Evolutionary conservation across 2,113 vertebrate genomes (phyloP).

Genomic region (Ochotona princeps): DNA sequence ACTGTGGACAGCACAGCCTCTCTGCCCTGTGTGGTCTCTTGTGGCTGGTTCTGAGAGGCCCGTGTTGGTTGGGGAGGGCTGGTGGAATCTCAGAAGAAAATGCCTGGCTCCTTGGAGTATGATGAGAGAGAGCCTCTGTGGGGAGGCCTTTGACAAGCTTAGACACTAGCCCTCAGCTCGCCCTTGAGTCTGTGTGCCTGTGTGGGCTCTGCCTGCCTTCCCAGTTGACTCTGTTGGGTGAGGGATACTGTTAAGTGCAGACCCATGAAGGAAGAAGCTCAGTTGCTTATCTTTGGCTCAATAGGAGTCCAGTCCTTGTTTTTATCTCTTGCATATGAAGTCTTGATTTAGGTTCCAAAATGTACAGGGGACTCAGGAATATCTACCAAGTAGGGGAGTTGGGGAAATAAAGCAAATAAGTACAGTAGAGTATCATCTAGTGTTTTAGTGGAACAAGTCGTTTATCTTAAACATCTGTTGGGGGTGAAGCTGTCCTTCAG

Average conservation of each 20-base stretch:
- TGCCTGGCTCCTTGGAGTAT: neutral
- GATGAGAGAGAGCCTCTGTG: neutral
- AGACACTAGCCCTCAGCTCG: neutral
- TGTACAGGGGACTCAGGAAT: neutral
- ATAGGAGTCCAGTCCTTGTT: neutral
- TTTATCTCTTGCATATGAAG: slow-evolving; percentile 25
- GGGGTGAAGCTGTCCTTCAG: neutral
- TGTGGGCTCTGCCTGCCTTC: neutral
- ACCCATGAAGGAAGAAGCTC: slow-evolving; percentile 19
- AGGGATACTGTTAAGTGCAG: neutral
- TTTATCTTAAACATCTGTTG: neutral
- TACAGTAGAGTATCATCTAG: neutral
- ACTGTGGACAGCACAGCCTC: slow-evolving; percentile 8
- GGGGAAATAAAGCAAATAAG: neutral
- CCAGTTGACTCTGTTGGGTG: neutral
- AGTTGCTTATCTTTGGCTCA: neutral
- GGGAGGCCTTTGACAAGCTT: neutral
- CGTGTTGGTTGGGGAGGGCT: neutral
- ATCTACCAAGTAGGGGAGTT: neutral
- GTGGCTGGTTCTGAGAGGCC: neutral
- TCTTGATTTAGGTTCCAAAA: slow-evolving; percentile 11
- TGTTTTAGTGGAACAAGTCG: neutral
- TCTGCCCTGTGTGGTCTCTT: neutral
- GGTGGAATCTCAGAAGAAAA: slow-evolving; percentile 59
- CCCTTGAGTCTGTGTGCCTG: neutral